Base-by-base conservation (phyloP, 2,797 vertebrate genomes). In the Acanthopagrus latus region DNA sequence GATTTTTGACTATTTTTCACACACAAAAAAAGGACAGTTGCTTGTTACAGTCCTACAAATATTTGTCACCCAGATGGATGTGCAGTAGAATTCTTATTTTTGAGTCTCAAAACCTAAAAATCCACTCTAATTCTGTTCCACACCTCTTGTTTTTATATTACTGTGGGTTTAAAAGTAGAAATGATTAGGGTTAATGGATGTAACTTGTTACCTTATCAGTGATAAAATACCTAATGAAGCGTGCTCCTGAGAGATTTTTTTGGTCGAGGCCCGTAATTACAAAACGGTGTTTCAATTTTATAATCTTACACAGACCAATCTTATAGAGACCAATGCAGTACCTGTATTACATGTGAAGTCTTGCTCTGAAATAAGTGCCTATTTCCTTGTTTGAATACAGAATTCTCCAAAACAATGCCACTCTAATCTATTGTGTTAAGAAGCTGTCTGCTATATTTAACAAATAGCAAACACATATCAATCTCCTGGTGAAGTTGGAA, bases 401-500 rank as follows among this genome's bases (percentile, higher is more conserved):
- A 16, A 25, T 27, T 54, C 44, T 48, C 38, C 38, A 71, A 48
- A 80, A 80, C 66, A 81, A 64, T 57, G 41, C 46, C 52, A 33
- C 52, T 38, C 43, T 75, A 51, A 60, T 74, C 25, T 59, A 59
- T 21, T 68, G 50, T 65, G 56, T 7, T 56, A 73, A 79, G 48
- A 78, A 56, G 41, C 57, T 55, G 54, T 78, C 59, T 73, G 70
- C 64, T 72, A 10, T 43, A 64, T 81, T 80, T 68, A 80, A 67
- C 59, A 64, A 63, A 76, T 5, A 52, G 41, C 74, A 83, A 86
- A 77, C 60, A 71, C 14, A 58, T 41, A 55, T 10, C 7, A 16
- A 51, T 77, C 47, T 54, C 64, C 8, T 17, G 5, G 18, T 44
- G 59, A 71, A 44, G 10, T 1, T 75, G 54, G 46, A 77, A 73